These are phyloP conservation scores for Pachypanchax playfairii DNA, from an alignment of 2,113 vertebrate species.

Conservation along the genomic window DNA sequence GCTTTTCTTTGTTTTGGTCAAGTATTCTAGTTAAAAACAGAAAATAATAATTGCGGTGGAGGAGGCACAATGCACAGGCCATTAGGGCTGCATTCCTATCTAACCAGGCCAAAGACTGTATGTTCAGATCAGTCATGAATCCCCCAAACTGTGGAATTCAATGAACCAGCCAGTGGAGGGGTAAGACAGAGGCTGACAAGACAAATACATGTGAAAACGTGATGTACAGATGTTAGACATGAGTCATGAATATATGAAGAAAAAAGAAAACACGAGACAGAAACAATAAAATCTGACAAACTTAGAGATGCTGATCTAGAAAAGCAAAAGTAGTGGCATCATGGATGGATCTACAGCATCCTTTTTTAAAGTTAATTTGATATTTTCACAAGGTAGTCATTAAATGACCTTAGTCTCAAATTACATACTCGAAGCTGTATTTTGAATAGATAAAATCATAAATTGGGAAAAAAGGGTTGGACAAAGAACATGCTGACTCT, in stretches of 20 bases:
- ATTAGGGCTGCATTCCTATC: slow-evolving; percentile 71
- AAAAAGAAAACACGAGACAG: background rate
- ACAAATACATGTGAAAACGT: background rate
- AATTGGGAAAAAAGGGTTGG: background rate
- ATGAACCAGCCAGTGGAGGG: slow-evolving; percentile 36
- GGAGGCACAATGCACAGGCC: slow-evolving; percentile 72
- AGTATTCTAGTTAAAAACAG: slow-evolving; percentile 61
- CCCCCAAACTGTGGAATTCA: slow-evolving; percentile 37
- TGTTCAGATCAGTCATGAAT: slow-evolving; percentile 41
- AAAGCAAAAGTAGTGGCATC: no score
- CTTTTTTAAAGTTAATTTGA: no score
- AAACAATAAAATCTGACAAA: background rate
- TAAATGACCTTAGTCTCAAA: no score
- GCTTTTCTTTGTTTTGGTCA: slow-evolving; percentile 35
- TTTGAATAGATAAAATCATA: background rate
- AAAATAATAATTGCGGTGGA: slow-evolving; percentile 65
- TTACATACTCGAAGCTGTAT: no score
- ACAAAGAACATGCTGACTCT: no score
- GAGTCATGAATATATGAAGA: background rate
- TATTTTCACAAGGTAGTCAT: no score
- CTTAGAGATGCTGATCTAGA: no score
- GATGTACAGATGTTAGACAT: background rate
- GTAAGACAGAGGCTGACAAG: slow-evolving; percentile 6
- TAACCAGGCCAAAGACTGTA: slow-evolving; percentile 43
- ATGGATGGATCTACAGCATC: no score